phyloP scores from a whole-genome alignment of 2,797 vertebrate species.

The Anomalospiza imberbis region DNA sequence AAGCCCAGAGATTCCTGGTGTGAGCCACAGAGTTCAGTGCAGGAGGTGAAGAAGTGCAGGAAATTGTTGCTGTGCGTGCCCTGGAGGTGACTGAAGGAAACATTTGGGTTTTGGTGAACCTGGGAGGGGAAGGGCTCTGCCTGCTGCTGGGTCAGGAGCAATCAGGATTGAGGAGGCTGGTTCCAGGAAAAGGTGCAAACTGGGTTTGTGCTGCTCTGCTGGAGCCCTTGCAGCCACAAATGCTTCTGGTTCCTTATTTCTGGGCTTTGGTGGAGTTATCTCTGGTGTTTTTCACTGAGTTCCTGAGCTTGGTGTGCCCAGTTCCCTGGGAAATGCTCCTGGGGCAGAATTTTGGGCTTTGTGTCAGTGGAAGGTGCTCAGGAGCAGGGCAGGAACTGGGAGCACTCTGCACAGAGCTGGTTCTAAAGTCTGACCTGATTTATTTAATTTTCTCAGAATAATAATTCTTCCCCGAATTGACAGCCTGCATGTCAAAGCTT shows the following conservation, averaged over 20 bases:
- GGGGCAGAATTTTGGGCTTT: background rate
- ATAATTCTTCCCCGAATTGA: conserved; percentile 34
- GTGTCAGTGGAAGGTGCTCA: background rate
- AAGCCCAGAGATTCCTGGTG: accelerated
- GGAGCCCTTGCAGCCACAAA: accelerated
- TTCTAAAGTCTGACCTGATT: background rate
- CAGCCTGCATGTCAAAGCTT: conserved; percentile 45
- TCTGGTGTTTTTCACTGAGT: accelerated
- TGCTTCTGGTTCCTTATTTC: background rate
- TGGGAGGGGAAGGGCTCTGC: background rate
- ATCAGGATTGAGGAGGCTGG: accelerated
- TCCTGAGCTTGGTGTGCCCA: background rate
- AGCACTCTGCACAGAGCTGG: background rate
- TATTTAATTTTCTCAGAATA: conserved; percentile 53
- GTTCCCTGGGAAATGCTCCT: background rate
- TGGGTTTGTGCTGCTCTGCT: background rate
- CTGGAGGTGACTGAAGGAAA: background rate
- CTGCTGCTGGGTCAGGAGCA: background rate
- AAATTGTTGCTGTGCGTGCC: background rate
- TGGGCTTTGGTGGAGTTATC: accelerated
- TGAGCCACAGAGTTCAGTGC: accelerated
- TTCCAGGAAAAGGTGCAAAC: accelerated
- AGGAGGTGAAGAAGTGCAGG: background rate
- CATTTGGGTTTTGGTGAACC: background rate
- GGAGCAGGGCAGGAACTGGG: background rate